Conservation (phyloP, 2,113 vertebrate species). For the Gasterosteus nipponicus region DNA sequence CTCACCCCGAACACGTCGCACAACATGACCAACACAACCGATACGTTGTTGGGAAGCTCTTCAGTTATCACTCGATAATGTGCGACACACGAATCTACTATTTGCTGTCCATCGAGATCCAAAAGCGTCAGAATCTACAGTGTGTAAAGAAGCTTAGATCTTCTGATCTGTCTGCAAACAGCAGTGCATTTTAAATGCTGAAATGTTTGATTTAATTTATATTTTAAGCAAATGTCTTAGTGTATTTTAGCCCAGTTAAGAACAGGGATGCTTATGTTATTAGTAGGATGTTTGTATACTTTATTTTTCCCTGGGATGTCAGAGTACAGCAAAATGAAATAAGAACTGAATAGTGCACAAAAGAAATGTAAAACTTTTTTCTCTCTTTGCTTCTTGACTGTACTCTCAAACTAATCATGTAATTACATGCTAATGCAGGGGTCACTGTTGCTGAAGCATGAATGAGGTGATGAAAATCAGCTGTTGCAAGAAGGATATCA, state of each 20-base stretch:
- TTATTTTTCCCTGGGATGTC: not conserved
- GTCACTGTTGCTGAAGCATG: conserved; percentile 7
- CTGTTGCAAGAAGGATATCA: conserved; percentile 1
- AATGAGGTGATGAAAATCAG: conserved; percentile 20
- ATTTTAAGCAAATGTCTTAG: not conserved
- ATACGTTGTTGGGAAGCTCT: not conserved
- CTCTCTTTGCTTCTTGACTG: not conserved
- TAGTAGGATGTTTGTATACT: not conserved
- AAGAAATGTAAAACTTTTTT: not conserved
- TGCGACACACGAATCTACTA: conserved; percentile 11
- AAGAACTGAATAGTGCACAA: not conserved
- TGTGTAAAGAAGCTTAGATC: conserved; percentile 8
- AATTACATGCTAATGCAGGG: conserved; percentile 9
- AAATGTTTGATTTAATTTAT: not conserved
- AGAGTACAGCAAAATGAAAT: not conserved
- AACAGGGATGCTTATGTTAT: not conserved
- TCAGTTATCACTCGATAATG: conserved; percentile 2
- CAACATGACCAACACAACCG: not conserved
- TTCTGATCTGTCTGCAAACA: conserved; percentile 11
- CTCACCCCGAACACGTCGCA: not conserved
- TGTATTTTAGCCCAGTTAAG: not conserved
- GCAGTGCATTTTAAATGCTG: not conserved
- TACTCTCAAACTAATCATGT: not conserved
- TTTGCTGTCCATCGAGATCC: conserved; percentile 8
- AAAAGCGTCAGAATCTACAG: not conserved